A percentile compares a stretch with the other conserved stretches of the same genome.
phyloP scores from a whole-genome alignment of 2,797 vertebrate species.

The Silurus aristotelis region DNA sequence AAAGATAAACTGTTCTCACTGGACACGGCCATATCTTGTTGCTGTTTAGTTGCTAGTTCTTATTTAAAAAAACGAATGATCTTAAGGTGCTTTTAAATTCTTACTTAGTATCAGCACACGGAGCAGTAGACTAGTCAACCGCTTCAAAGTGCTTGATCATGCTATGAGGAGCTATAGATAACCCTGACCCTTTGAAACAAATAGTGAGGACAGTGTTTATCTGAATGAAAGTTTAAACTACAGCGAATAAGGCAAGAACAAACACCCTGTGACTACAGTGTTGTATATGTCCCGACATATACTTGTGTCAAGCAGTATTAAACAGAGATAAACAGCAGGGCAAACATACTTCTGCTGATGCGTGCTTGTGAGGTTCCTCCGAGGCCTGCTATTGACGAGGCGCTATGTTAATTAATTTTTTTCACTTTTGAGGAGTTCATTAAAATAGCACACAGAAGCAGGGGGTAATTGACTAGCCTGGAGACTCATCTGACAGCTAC shows the following conservation, averaged over 20 bases:
- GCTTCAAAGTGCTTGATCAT: neutral
- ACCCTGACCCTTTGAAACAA: neutral
- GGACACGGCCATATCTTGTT: too few relatives aligned
- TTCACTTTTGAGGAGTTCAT: constrained; percentile 43
- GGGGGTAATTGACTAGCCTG: constrained; percentile 47
- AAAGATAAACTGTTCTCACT: too few relatives aligned
- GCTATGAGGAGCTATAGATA: neutral
- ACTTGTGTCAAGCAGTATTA: neutral
- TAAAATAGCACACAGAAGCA: constrained; percentile 36
- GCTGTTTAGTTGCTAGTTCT: too few relatives aligned
- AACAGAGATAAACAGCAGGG: constrained; percentile 7
- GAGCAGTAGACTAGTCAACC: too few relatives aligned
- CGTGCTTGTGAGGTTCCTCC: constrained; percentile 28
- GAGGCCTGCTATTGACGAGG: constrained; percentile 33
- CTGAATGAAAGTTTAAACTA: neutral
- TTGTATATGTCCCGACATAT: neutral
- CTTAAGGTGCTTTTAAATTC: too few relatives aligned
- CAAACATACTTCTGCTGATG: neutral
- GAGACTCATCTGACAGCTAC: constrained; percentile 38
- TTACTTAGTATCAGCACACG: too few relatives aligned
- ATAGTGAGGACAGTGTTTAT: neutral
- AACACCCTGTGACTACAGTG: neutral
- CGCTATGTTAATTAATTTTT: constrained; percentile 48
- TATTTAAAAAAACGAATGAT: too few relatives aligned
- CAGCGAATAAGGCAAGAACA: neutral